Percentiles rank a stretch among this genome's conserved stretches.
phyloP scores from a whole-genome alignment of 1,140 invertebrate genomes.

The Camponotus vicinus region DNA sequence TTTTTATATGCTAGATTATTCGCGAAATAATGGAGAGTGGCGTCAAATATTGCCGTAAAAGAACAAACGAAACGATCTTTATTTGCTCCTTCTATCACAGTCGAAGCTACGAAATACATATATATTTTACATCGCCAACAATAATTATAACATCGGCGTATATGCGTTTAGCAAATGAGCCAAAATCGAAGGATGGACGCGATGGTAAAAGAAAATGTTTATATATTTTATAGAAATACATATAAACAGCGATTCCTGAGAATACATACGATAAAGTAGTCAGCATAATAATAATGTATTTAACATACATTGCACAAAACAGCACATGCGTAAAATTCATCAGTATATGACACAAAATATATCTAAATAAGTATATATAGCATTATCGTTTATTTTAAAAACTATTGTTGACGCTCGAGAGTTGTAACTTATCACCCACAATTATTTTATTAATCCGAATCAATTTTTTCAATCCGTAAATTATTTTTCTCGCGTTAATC shows the following conservation, averaged over 20 bases:
- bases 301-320: background rate
- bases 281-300: slow-evolving; percentile 26
- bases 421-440: background rate
- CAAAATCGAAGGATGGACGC: background rate
- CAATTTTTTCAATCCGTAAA: background rate
- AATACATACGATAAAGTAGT: slow-evolving; percentile 7
- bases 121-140: slow-evolving; percentile 42
- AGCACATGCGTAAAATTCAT: slow-evolving; percentile 21
- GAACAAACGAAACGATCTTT: slow-evolving; percentile 47
- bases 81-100: slow-evolving; percentile 69
- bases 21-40: background rate
- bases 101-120: slow-evolving; percentile 71
- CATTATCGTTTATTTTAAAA: slow-evolving; percentile 22
- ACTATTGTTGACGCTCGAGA: slow-evolving; percentile 28
- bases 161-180: background rate
- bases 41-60: background rate
- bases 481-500: background rate
- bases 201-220: background rate
- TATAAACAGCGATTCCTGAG: slow-evolving; percentile 30
- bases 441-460: background rate
- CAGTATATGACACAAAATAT: slow-evolving; percentile 41
- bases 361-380: background rate
- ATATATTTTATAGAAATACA: slow-evolving; percentile 12
- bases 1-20: background rate
- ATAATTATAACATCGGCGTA: slow-evolving; percentile 49